phyloP scores from a whole-genome alignment of 2,113 vertebrate species.

The Rhadina sibilatrix region DNA sequence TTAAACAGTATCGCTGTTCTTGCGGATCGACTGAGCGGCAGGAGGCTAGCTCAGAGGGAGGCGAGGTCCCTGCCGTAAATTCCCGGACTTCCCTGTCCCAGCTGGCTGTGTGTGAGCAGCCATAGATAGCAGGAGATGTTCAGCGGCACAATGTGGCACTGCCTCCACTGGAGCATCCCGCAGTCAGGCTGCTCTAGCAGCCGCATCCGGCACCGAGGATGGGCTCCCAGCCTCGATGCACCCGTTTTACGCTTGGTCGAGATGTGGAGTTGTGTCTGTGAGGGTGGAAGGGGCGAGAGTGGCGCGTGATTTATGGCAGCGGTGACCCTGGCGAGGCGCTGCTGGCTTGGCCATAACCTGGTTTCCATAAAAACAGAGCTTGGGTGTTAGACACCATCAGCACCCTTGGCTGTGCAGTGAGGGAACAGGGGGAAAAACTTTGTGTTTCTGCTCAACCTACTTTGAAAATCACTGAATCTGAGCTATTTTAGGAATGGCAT shows the following conservation, averaged over 20 bases:
- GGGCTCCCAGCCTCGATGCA: not conserved
- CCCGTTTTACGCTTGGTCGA: not conserved
- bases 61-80: not conserved
- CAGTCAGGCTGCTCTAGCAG: not conserved
- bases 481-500: constrained; percentile 29
- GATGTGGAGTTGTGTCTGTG: not conserved
- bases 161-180: not conserved
- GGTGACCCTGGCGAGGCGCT: not conserved
- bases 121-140: accelerated
- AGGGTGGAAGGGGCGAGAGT: not conserved
- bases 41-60: not conserved
- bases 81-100: accelerated
- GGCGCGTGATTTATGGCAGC: not conserved
- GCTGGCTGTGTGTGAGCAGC: not conserved
- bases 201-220: not conserved
- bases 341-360: not conserved
- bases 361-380: not conserved
- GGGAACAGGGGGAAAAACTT: not conserved
- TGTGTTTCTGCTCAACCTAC: not conserved
- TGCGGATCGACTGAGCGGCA: not conserved
- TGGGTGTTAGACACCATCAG: not conserved
- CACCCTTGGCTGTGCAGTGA: not conserved
- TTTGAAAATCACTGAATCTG: not conserved
- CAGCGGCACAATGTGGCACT: not conserved
- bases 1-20: not conserved